These are phyloP conservation scores for Machaerirhynchus nigripectus DNA, from an alignment of 2,113 vertebrate genomes.

Conservation along the genomic window DNA sequence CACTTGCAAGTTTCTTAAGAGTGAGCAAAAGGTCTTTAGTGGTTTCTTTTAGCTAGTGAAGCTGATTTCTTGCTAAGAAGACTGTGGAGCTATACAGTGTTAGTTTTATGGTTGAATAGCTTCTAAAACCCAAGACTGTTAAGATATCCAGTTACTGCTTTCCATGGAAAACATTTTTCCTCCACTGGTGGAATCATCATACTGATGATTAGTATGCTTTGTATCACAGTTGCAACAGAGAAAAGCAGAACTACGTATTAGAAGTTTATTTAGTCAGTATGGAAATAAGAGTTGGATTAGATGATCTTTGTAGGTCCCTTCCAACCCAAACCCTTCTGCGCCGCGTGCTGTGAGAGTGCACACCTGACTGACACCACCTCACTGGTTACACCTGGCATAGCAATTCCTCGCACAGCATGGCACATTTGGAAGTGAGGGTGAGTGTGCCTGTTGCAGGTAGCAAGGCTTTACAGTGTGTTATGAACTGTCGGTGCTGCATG, in stretches of 20 bases:
- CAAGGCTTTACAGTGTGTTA: background rate
- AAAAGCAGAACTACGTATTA: background rate
- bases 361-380: background rate
- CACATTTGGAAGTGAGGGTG: background rate
- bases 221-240: background rate
- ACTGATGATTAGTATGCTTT: background rate
- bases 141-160: background rate
- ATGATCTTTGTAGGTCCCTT: background rate
- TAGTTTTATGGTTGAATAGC: background rate
- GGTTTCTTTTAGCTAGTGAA: background rate
- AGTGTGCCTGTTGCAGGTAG: background rate
- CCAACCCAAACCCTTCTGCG: background rate
- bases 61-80: background rate
- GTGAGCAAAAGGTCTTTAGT: background rate
- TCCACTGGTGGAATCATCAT: too few species aligned
- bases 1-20: background rate
- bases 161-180: background rate
- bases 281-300: background rate
- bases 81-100: background rate
- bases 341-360: accelerated
- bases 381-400: background rate
- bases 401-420: background rate
- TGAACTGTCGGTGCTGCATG: background rate
- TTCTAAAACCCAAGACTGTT: background rate
- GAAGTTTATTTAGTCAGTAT: background rate